Base-by-base conservation (phyloP, 2,113 vertebrate genomes). In the Morone saxatilis region DNA sequence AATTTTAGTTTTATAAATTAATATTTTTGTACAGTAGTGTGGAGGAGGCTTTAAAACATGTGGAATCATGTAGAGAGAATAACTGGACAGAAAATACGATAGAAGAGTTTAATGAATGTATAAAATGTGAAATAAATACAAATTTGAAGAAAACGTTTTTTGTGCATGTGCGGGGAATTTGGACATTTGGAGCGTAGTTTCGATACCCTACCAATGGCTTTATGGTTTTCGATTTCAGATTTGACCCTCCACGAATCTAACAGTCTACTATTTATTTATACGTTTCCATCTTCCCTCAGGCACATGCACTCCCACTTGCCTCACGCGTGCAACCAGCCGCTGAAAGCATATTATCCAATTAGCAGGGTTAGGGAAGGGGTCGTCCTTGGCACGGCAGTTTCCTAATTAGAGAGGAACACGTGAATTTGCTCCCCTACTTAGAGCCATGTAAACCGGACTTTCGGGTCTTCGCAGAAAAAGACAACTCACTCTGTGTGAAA, bases 281-380 rank as follows among this genome's bases (percentile, higher is more conserved):
- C 45, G 69, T 57, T 57, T 50, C 38, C 48, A 61, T 13, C 41
- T 71, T 70, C 66, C 59, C 48, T 8, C 16, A 22, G 13, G 61
- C 38, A 47, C 22, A 41, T 17, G 20, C 36, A n/a, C 62, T 31
- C 31, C 31, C 20, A 31, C 48, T 45, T 45, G 31, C 36, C 1
- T 57, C 13, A 10, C 7, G 41, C 69, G n/a, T 71, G 56, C 69
- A 12, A 48, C 22, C n/a, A 38, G 16, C 54, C 22, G n/a, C 81
- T 56, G 63, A 90, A 88, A 93, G 80, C 92, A 60, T 77, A 92
- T 95, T 95, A 96, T 94, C 89, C 90, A 94, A 93, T 94, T 94
- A 94, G 83, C 66, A 61, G 80, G 51, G 85, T 81, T 60, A 50
- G 6, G 7, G 36, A 68, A 73, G 77, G 77, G 76, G 75, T 94